Evolutionary conservation across 2,113 vertebrate genomes (phyloP), one percentile per base, ranked within the genome.

Genomic region (Abramis brama): DNA sequence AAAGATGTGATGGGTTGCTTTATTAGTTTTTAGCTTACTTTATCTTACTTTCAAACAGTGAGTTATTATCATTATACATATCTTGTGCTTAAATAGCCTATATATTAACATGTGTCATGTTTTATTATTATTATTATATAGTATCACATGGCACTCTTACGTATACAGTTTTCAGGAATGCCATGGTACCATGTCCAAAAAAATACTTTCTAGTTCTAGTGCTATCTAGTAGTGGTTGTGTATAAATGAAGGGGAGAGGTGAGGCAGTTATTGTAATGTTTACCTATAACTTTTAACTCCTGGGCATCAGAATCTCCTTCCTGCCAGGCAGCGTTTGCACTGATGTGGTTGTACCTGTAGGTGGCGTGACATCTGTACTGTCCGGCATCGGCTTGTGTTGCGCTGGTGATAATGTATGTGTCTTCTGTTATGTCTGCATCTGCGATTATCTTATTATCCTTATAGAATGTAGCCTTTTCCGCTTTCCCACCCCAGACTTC

Each of bases 361-460:
- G 13, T 90, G 68, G 89, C 91, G 0, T 1, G 0, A 75, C 92
- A 93, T 21, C 19, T 76, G 30, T 93, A 93, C 0, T 0, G 10
- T 15, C 91, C 90, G 21, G 10, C 6, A 30, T 64, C 1, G 0
- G 0, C 5, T 9, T 6, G 0, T 12, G 2, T 0, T 6, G 80
- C 8, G 1, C 60, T 33, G 13, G 2, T 45, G 75, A 90, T 86
- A 0, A 1, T 0, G 0, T 13, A 21, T 0, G 6, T 76, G 2
- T n/a, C 1, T 3, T 0, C 10, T 0, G 0, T 0, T 17, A 0
- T 0, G 0, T 0, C 0, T 0, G 0, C 0, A 0, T 0, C 0
- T 0, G 0, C 0, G 12, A 90, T 0, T 0, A 0, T 0, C 1
- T 0, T 0, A 0, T 6, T 0, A 7, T 90, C 0, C 84, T 81